phyloP scores from a whole-genome alignment of 1,140 invertebrate species.

The Bactericera cockerelli region DNA sequence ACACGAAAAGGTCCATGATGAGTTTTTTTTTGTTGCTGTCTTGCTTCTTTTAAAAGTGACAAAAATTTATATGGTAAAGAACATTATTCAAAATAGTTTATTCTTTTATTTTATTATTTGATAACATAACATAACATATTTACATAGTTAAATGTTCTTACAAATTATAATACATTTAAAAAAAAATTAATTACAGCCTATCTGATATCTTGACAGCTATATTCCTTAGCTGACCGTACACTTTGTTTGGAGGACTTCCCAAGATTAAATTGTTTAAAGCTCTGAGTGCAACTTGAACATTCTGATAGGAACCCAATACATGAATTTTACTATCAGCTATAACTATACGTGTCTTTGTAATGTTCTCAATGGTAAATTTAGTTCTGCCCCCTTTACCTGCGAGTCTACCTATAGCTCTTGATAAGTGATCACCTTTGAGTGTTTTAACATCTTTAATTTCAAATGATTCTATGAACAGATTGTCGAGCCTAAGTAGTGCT shows the following conservation, averaged over 20 bases:
- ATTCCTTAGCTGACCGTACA: conserved; percentile 81
- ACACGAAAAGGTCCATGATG: no score
- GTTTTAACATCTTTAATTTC: conserved; percentile 95
- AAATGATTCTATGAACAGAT: conserved; percentile 94
- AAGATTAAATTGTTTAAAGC: conserved; percentile 97
- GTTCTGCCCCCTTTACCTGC: conserved; percentile 95
- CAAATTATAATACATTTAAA: no score
- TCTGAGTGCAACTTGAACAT: conserved; percentile 85
- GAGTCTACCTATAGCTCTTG: conserved; percentile 85
- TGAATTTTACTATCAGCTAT: conserved; percentile 94
- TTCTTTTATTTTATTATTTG: no score
- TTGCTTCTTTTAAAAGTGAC: no score
- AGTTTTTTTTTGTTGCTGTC: no score
- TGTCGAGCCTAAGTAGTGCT: conserved; percentile 85
- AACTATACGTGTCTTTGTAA: conserved; percentile 96
- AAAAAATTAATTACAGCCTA: conserved; percentile 61
- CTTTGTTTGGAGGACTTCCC: conserved; percentile 88
- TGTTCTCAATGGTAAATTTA: conserved; percentile 98
- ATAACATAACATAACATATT: no score
- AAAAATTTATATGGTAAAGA: no score
- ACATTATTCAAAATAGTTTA: no score
- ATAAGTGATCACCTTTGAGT: conserved; percentile 88
- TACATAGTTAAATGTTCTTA: no score
- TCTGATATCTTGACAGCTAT: conserved; percentile 65
- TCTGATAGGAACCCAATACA: conserved; percentile 93